Evolutionary conservation across 2,113 vertebrate genomes (phyloP).

Genomic region (Toxotes jaculatrix): DNA sequence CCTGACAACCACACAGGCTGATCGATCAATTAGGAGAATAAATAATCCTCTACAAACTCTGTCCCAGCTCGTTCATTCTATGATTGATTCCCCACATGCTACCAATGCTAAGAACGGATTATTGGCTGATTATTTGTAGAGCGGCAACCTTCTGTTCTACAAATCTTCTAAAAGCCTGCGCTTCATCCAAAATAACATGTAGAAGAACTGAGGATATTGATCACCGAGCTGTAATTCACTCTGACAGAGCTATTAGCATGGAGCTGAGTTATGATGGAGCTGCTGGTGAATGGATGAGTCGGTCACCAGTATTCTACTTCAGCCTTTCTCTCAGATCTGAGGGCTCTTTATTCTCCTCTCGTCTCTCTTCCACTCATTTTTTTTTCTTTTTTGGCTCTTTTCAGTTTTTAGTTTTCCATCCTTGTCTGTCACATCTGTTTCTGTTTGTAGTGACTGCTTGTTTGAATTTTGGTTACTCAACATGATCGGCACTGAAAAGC

Average conservation of each 20-base stretch:
- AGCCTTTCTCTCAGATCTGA: constrained; percentile 7
- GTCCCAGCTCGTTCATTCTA: constrained; percentile 32
- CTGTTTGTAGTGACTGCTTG: constrained; percentile 1
- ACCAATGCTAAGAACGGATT: constrained; percentile 18
- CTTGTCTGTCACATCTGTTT: constrained; percentile 3
- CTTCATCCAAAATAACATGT: constrained; percentile 44
- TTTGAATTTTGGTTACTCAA: constrained; percentile 5
- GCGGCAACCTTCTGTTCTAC: constrained; percentile 32
- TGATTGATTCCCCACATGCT: constrained; percentile 62
- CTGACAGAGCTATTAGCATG: constrained; percentile 31
- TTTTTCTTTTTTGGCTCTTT: background rate
- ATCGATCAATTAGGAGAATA: constrained; percentile 70
- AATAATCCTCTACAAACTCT: constrained; percentile 54
- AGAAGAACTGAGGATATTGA: constrained; percentile 49
- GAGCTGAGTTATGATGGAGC: constrained; percentile 33
- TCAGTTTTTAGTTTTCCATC: background rate
- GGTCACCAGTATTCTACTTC: background rate
- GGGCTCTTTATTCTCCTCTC: constrained; percentile 27
- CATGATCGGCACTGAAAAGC: background rate
- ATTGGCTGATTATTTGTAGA: constrained; percentile 56
- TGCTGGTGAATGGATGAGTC: constrained; percentile 1
- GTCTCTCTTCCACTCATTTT: background rate
- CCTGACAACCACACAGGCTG: constrained; percentile 43
- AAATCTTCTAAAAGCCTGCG: constrained; percentile 47
- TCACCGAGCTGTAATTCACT: constrained; percentile 44